Conservation (phyloP, 1,140 invertebrate species). For the Coboldia fuscipes region DNA sequence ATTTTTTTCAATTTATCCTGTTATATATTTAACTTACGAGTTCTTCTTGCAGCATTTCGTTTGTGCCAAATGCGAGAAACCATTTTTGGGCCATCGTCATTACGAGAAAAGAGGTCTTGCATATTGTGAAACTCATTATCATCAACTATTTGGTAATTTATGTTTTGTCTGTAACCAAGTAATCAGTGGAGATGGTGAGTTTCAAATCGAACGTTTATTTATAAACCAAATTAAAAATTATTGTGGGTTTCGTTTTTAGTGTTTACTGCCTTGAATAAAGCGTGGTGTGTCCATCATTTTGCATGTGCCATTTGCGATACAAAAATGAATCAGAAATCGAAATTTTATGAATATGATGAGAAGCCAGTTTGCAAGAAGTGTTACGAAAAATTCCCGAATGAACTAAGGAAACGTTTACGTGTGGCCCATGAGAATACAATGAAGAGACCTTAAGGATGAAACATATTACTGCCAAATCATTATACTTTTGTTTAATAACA, state of each 20-base stretch:
- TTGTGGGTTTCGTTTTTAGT: slow-evolving; percentile 35
- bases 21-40: slow-evolving; percentile 1
- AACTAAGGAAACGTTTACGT: slow-evolving; percentile 71
- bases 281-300: slow-evolving; percentile 99
- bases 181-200: slow-evolving; percentile 86
- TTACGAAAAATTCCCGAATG: slow-evolving; percentile 90
- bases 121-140: slow-evolving; percentile 98
- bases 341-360: slow-evolving; percentile 98
- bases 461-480: too few relatives aligned
- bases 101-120: slow-evolving; percentile 98
- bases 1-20: slow-evolving; percentile 1
- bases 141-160: slow-evolving; percentile 95
- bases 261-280: slow-evolving; percentile 94
- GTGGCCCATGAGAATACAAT: slow-evolving; percentile 51
- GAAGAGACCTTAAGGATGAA: too few relatives aligned
- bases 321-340: slow-evolving; percentile 95
- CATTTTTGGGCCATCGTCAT: slow-evolving; percentile 95
- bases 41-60: slow-evolving; percentile 89
- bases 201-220: slow-evolving; percentile 1
- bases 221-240: neutral
- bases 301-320: slow-evolving; percentile 95
- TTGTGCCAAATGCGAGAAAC: slow-evolving; percentile 98
- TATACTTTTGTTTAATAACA: too few relatives aligned
- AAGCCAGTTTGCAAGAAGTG: slow-evolving; percentile 97
- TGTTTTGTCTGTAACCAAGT: slow-evolving; percentile 99